Evolutionary conservation across 2,113 vertebrate species (phyloP).

Genomic region (Turdus rufiventris): DNA sequence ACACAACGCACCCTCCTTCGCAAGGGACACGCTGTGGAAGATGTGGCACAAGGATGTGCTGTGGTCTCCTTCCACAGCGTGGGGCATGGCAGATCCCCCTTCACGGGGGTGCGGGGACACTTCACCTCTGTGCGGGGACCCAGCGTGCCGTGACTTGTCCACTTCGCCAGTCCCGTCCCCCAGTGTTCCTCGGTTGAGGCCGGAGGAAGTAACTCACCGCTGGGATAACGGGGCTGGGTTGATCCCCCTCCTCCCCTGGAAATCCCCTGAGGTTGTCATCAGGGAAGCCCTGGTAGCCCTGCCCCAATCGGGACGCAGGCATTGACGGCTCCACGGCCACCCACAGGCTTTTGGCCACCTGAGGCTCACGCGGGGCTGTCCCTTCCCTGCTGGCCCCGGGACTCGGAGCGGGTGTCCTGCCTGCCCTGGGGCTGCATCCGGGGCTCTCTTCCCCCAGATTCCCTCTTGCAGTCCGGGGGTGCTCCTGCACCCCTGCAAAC

Average conservation of each 20-base stretch:
- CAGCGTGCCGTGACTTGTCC: not conserved
- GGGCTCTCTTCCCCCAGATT: constrained; percentile 6
- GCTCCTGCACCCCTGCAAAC: not conserved
- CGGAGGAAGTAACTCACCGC: not conserved
- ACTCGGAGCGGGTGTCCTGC: not conserved
- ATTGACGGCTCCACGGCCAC: not conserved
- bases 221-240: not conserved
- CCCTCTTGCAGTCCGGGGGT: not conserved
- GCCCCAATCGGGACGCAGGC: not conserved
- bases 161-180: fast-evolving
- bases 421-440: not conserved
- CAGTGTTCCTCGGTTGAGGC: not conserved
- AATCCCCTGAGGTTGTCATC: not conserved
- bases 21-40: not conserved
- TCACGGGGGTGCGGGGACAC: not conserved
- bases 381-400: not conserved
- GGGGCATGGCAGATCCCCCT: not conserved
- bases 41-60: not conserved
- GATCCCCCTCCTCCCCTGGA: not conserved
- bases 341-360: not conserved
- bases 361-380: not conserved
- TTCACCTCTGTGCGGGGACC: not conserved
- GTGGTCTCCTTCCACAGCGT: not conserved
- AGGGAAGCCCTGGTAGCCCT: not conserved
- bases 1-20: fast-evolving